These are phyloP conservation scores for Drosophila lacertosa DNA, from an alignment of 1,140 invertebrate species.

Conservation along the genomic window DNA sequence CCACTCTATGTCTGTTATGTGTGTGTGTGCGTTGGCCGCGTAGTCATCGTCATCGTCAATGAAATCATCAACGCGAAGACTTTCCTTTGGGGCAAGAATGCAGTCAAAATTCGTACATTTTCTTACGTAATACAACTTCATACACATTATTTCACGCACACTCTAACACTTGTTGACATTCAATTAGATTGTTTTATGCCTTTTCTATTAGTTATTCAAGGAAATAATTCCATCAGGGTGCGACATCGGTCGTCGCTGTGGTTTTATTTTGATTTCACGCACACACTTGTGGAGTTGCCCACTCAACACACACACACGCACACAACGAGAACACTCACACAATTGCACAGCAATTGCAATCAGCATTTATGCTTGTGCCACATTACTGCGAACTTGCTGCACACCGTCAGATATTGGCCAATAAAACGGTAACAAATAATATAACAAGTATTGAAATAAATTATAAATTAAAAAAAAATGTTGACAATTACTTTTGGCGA, in stretches of 20 bases:
- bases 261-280: constrained; percentile 77
- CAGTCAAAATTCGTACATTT: constrained; percentile 53
- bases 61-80: constrained; percentile 66
- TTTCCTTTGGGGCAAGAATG: constrained; percentile 61
- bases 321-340: background rate
- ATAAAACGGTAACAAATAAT: constrained; percentile 1
- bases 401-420: background rate
- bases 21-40: constrained; percentile 41
- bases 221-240: constrained; percentile 73
- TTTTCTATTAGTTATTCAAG: constrained; percentile 53
- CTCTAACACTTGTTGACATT: constrained; percentile 26
- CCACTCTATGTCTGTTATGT: background rate
- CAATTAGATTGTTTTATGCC: constrained; percentile 15
- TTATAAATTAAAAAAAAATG: constrained; percentile 13
- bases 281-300: constrained; percentile 74
- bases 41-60: constrained; percentile 71
- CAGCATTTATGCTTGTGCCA: constrained; percentile 3
- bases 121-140: constrained; percentile 70
- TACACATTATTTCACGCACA: constrained; percentile 51
- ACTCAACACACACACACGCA: constrained; percentile 22
- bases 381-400: constrained; percentile 16
- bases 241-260: constrained; percentile 38
- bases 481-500: constrained; percentile 40
- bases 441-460: constrained; percentile 22
- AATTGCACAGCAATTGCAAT: constrained; percentile 9